Base-by-base conservation (phyloP, 1,140 invertebrate species). In the Nymphalis io region DNA sequence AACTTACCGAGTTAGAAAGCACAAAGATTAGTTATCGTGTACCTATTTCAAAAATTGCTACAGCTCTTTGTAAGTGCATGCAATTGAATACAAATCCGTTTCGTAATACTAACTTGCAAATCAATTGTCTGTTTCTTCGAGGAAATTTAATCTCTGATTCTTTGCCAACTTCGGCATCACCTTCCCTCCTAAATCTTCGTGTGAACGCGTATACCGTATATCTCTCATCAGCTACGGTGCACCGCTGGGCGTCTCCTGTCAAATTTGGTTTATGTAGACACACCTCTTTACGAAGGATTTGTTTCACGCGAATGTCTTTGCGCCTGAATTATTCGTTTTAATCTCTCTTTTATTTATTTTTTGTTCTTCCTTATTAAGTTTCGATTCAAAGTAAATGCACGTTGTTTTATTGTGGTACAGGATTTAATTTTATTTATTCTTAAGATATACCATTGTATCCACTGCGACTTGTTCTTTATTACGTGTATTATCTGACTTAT, bases 321-420 rank as follows among this genome's bases (percentile, higher is more conserved):
- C 40, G 48, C 18, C 51, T 79, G 73, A 87, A 73, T 79, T 81
- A 83, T 82, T 80, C 48, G 53, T 53, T 51, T 82, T 81, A 77
- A 80, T 80, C 71, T 78, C 66, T 13, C 53, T 68, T 73, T 68
- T 68, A 57, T 74, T 80, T 74, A 67, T 72, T 75, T 74, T 62
- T 70, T 78, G 15, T 74, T 71, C 16, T 65, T 39, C 39, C 53
- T 76, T 74, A 70, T 70, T 69, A 70, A 61, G 66, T 81, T 81
- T 81, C 71, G 63, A 79, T 77, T 79, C 70, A 60, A 60, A 72
- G 78, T 74, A 60, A 63, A 69, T 78, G 61, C 23, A 38, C 59
- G 65, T 66, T 66, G 53, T 74, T 67, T 70, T 70, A 60, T 70
- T 70, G 61, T 65, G 33, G 33, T 53, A 10, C 6, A 44, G 62